phyloP scores from a whole-genome alignment of 2,113 vertebrate genomes.

The Datnioides undecimradiatus region DNA sequence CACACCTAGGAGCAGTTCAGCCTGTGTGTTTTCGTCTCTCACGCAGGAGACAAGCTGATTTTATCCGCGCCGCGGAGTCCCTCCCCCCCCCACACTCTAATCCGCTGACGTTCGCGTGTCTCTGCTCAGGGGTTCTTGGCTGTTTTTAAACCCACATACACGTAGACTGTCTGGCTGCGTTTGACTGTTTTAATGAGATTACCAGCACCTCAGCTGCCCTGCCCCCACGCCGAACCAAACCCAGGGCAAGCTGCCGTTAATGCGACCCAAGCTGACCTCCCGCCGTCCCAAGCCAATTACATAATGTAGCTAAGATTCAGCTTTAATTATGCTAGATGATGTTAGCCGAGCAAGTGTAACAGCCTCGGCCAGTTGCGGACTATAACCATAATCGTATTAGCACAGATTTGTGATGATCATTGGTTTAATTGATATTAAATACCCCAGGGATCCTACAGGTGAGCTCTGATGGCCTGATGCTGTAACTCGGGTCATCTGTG shows the following conservation, averaged over 20 bases:
- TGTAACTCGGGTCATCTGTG: neutral
- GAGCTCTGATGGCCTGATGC: neutral
- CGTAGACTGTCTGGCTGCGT: slow-evolving; percentile 43
- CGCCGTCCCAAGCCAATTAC: slow-evolving; percentile 30
- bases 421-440: slow-evolving; percentile 19
- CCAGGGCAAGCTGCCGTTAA: neutral
- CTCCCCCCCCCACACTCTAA: no score
- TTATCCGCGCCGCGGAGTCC: slow-evolving; percentile 15
- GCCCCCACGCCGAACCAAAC: slow-evolving; percentile 25
- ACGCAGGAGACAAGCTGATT: slow-evolving; percentile 37
- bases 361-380: neutral
- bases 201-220: slow-evolving; percentile 41
- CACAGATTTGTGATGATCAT: neutral
- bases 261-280: slow-evolving; percentile 9
- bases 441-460: neutral
- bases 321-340: slow-evolving; percentile 1
- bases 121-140: slow-evolving; percentile 13
- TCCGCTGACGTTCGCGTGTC: slow-evolving; percentile 27
- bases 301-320: neutral
- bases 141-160: slow-evolving; percentile 40
- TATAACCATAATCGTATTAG: slow-evolving; percentile 25
- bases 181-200: slow-evolving; percentile 71
- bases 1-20: slow-evolving; percentile 1
- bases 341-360: slow-evolving; percentile 11
- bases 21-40: slow-evolving; percentile 19